Conservation (phyloP, 2,888 invertebrate species). For the Ptychoptera contaminata region DNA sequence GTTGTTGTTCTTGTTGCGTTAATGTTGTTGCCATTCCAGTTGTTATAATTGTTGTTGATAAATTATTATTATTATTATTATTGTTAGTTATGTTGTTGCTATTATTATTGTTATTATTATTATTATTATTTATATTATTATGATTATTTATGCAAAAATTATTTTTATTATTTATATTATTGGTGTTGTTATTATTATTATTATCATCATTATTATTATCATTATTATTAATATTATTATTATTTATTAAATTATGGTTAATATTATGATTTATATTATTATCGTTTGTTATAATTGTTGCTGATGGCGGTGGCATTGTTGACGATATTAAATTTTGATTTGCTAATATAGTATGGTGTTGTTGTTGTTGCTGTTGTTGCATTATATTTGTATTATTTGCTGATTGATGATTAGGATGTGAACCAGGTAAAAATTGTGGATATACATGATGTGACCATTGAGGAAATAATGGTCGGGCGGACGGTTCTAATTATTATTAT, state of each 20-base stretch:
- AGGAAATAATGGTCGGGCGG: slow-evolving; percentile 67
- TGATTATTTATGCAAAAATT: too few species aligned
- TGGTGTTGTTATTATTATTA: too few species aligned
- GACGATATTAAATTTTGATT: slow-evolving; percentile 31
- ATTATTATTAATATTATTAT: too few species aligned
- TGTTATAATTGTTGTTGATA: background rate
- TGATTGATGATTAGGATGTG: slow-evolving; percentile 55
- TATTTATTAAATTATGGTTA: too few species aligned
- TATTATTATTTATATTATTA: too few species aligned
- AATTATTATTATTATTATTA: slow-evolving; percentile 1
- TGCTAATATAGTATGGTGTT: slow-evolving; percentile 40
- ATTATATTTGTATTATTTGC: slow-evolving; percentile 28
- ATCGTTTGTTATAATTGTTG: slow-evolving; percentile 26
- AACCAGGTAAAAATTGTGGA: slow-evolving; percentile 84
- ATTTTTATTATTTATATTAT: too few species aligned
- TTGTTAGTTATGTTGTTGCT: background rate
- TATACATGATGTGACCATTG: slow-evolving; percentile 93
- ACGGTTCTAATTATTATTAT: slow-evolving; percentile 20
- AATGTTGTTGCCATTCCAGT: slow-evolving; percentile 6
- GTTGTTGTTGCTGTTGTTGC: slow-evolving; percentile 35
- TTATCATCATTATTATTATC: slow-evolving; percentile 8
- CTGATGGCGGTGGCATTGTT: slow-evolving; percentile 38
- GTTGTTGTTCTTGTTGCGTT: slow-evolving; percentile 32
- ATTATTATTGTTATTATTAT: background rate
- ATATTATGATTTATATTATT: too few species aligned